Base-by-base conservation (phyloP, 1,140 invertebrate genomes). In the Luehdorfia chinensis region DNA sequence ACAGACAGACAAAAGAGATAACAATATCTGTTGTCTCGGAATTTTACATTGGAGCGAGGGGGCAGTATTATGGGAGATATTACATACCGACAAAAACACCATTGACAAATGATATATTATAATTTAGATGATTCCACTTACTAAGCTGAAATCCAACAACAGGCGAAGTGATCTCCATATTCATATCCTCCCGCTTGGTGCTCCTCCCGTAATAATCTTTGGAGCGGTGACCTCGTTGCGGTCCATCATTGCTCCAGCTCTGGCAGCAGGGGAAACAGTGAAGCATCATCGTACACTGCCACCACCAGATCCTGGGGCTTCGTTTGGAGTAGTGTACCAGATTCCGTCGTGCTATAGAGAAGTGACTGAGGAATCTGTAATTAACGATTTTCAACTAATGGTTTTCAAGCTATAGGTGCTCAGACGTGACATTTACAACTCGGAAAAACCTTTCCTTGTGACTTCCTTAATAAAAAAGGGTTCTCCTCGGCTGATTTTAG, bases 341-440 rank as follows among this genome's bases (percentile, higher is more conserved):
- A 57, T 31, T 56, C 75, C 53, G 48, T 87, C 52, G 69, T 70
- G 15, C 71, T 89, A 50, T 88, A 87, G 15, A 92, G 86, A 8
- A 94, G 76, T 3, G 90, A 91, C 19, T 89, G 87, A 0, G 93
- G 93, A 15, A 94, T 87, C 66, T 93, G 91, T 19, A 93, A 89
- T 27, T 3, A 41, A 14, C 6, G 15, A 27, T n/a, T n/a, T n/a
- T n/a, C n/a, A n/a, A n/a, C n/a, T n/a, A n/a, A n/a, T n/a, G n/a
- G n/a, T n/a, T n/a, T n/a, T n/a, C n/a, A n/a, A n/a, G n/a, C n/a
- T n/a, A n/a, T n/a, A n/a, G n/a, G n/a, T n/a, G n/a, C n/a, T n/a
- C n/a, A n/a, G n/a, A n/a, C n/a, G n/a, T n/a, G n/a, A n/a, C n/a
- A n/a, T n/a, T n/a, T n/a, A n/a, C n/a, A n/a, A n/a, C n/a, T n/a